Evolutionary conservation across 2,888 invertebrate species (phyloP).

Genomic region (Leptura quadrifasciata): DNA sequence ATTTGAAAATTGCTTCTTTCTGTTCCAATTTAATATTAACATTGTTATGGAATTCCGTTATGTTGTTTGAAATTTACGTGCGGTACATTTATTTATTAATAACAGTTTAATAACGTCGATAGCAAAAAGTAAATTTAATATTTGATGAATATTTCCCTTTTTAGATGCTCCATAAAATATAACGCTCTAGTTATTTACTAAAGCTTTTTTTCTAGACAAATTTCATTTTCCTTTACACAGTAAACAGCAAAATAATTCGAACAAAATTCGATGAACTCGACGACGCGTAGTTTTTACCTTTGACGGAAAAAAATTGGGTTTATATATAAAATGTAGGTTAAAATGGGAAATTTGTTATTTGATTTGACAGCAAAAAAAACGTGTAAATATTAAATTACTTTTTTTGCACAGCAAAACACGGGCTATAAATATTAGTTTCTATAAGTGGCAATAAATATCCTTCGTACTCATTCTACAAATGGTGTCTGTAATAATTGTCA

Average conservation of each 20-base stretch:
- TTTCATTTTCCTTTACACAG: not conserved
- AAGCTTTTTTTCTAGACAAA: not conserved
- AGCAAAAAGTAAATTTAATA: constrained; percentile 9
- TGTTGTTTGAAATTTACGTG: not conserved
- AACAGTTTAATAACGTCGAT: not conserved
- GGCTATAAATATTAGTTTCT: not conserved
- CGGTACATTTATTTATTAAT: not conserved
- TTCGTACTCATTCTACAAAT: not conserved
- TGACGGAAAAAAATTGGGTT: not conserved
- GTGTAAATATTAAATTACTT: not conserved
- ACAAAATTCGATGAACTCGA: constrained; percentile 2
- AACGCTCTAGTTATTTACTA: constrained; percentile 18
- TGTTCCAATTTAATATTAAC: not conserved
- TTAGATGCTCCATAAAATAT: constrained; percentile 8
- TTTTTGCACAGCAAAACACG: not conserved
- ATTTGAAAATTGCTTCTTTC: not conserved
- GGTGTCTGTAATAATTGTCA: constrained; percentile 9
- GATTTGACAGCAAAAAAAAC: not conserved
- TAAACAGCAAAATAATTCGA: constrained; percentile 4
- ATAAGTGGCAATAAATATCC: not conserved
- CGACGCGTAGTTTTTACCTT: not conserved
- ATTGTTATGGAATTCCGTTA: not conserved
- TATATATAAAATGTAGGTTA: not conserved
- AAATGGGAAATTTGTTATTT: not conserved
- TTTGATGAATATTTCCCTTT: not conserved